Conservation (phyloP, 2,888 invertebrate genomes). For the Pocota personata region DNA sequence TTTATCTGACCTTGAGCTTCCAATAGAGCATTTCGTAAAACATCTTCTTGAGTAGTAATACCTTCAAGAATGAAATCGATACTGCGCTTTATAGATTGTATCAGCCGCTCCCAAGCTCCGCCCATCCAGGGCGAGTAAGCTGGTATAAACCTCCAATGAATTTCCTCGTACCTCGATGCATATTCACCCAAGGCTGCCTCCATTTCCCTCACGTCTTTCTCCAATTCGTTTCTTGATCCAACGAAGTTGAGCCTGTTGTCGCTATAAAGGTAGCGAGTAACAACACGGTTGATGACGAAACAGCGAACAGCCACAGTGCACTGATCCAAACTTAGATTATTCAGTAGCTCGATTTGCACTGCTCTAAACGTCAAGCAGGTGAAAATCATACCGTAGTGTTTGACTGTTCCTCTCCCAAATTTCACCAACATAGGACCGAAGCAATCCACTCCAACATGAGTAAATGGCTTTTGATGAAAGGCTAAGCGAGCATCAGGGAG, state of each 20-base stretch:
- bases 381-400: conserved; percentile 19
- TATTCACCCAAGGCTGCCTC: background rate
- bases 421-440: background rate
- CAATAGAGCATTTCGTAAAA: no score
- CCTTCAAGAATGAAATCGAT: conserved; percentile 8
- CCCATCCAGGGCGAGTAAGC: no score
- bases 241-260: no score
- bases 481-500: background rate
- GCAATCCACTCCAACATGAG: no score
- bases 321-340: background rate
- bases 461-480: conserved; percentile 1
- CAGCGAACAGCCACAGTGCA: no score
- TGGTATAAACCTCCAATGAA: conserved; percentile 37
- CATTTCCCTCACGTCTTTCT: no score
- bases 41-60: background rate
- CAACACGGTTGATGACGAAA: no score
- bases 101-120: no score
- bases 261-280: no score
- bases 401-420: background rate
- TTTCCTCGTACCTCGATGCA: background rate
- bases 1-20: no score
- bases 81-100: conserved; percentile 17
- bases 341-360: conserved; percentile 19
- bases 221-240: no score
- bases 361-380: conserved; percentile 13